These are phyloP conservation scores for Otolemur garnettii DNA, from an alignment of 2,113 vertebrate species.

Conservation along the genomic window DNA sequence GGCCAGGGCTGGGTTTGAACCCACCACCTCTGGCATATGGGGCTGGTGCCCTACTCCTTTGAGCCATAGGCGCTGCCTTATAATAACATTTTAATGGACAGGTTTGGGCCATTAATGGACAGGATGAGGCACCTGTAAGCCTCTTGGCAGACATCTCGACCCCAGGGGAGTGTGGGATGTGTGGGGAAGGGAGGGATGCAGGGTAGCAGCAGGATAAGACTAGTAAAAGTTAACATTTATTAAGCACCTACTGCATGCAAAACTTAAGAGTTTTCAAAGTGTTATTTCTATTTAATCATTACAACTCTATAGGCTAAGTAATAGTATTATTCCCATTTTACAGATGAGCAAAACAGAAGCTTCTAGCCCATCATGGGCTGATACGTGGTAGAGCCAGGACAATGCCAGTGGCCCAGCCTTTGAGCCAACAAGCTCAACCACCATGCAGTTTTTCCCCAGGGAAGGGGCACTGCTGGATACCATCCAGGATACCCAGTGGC, in stretches of 20 bases:
- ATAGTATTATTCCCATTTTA: conserved; percentile 6
- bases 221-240: neutral
- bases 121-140: neutral
- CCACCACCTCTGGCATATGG: too few species aligned
- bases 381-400: neutral
- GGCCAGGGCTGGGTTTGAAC: too few species aligned
- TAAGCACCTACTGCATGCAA: neutral
- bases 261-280: neutral
- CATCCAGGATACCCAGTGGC: too few species aligned
- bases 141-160: neutral
- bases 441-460: neutral
- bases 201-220: neutral
- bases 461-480: neutral
- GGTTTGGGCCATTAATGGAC: neutral
- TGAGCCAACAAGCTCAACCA: neutral
- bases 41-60: too few species aligned
- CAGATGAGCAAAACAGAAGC: conserved; percentile 1
- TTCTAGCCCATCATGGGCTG: neutral
- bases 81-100: neutral
- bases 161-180: too few species aligned
- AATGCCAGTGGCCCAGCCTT: neutral
- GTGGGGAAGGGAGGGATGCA: neutral
- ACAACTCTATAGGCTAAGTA: neutral
- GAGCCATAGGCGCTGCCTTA: neutral
- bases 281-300: neutral